Base-by-base conservation (phyloP, 2,113 vertebrate genomes). In the Rhinogobius similis region DNA sequence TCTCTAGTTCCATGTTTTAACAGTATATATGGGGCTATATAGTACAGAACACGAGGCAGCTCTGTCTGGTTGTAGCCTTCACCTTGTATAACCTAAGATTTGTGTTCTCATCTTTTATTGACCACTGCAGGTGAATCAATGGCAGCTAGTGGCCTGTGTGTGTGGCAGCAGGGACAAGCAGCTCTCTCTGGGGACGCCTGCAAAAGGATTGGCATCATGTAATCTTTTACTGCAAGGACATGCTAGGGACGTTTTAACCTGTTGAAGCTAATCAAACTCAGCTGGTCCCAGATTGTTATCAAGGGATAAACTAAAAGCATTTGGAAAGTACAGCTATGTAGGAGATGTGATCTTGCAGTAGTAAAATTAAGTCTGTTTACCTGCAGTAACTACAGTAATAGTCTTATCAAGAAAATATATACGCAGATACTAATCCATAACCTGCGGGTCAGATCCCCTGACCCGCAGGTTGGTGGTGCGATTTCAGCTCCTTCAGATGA, bases 51-150 rank as follows among this genome's bases (percentile, higher is more conserved):
- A 55, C 13, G 52, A 21, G 20, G 52, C 52, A 55, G 27, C 18
- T 67, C 16, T 62, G 39, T 14, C 50, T n/a, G 32, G 68, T 44
- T 52, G 67, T 39, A 59, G 56, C 41, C 41, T 0, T 72, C 64
- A 71, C 70, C 67, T 67, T 23, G 76, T 62, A 66, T 63, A 62
- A 36, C 59, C 46, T 38, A 29, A 55, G 44, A 73, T 59, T 72
- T 72, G 65, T 48, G 50, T 79, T 52, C 11, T 59, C 12, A 52
- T 64, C 64, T 79, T 70, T 74, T 72, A 80, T 65, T 78, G 74
- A 67, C 61, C 66, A 68, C 32, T 58, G 61, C 62, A 63, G 44
- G 64, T 62, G 72, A 84, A 84, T 81, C 78, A 82, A 50, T 66
- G 63, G 69, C 56, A 67, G 73, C 27, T 24, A n/a, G 18, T 73